These are phyloP conservation scores for Lepisosteus oculatus DNA, from an alignment of 2,113 vertebrate genomes.

Conservation along the genomic window DNA sequence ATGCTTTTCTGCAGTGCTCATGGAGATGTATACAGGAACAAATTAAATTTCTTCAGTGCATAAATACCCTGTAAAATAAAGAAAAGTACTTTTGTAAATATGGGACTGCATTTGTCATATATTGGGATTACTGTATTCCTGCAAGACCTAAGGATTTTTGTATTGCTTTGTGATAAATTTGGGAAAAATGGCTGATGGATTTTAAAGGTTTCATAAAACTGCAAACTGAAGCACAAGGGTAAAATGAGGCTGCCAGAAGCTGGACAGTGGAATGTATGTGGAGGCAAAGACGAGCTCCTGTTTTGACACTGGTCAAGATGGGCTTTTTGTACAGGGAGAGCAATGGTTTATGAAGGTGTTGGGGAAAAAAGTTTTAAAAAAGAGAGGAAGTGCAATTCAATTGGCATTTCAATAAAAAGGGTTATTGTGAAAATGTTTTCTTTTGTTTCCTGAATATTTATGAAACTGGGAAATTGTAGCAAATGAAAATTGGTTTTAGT, in stretches of 20 bases:
- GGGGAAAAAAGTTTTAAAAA: not conserved
- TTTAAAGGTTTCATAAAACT: not conserved
- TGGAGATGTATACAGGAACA: not conserved
- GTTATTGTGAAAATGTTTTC: too few species aligned
- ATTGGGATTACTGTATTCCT: conserved; percentile 1
- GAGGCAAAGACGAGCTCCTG: too few species aligned
- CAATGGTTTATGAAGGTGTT: not conserved
- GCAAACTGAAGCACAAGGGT: not conserved
- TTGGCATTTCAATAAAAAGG: conserved; percentile 8
- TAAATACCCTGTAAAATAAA: conserved; percentile 12
- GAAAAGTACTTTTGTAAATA: conserved; percentile 16
- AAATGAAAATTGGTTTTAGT: too few species aligned
- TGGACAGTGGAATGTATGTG: not conserved
- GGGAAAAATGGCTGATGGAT: not conserved
- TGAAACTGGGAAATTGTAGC: too few species aligned
- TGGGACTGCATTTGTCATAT: not conserved
- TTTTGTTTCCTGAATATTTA: too few species aligned
- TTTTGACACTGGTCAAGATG: not conserved
- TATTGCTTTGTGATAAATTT: conserved; percentile 3
- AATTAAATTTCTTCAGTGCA: not conserved
- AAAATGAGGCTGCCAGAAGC: not conserved
- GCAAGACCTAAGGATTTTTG: not conserved
- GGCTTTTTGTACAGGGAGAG: not conserved
- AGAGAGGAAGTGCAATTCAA: not conserved
- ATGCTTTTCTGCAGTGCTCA: conserved; percentile 1